Evolutionary conservation across 2,113 vertebrate species (phyloP).

Genomic region (Gasterosteus aculeatus): DNA sequence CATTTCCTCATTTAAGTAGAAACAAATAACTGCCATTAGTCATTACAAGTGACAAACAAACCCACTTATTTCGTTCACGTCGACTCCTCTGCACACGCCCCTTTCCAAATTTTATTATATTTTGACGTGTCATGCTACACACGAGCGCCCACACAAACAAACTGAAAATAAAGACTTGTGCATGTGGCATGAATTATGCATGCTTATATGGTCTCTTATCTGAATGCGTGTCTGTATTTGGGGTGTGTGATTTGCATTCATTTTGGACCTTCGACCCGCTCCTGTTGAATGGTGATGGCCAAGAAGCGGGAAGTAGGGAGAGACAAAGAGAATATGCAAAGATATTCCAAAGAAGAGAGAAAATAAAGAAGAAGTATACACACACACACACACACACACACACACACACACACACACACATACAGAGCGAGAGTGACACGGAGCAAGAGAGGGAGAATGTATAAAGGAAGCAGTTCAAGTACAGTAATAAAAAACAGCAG

Average conservation of each 20-base stretch:
- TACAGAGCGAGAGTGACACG: neutral
- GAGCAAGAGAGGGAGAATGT: neutral
- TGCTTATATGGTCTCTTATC: constrained; percentile 52
- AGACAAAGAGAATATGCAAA: neutral
- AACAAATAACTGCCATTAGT: constrained; percentile 61
- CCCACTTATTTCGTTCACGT: neutral
- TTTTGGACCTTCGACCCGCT: constrained; percentile 43
- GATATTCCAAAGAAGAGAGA: neutral
- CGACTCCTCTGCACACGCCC: neutral
- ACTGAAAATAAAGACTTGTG: constrained; percentile 28
- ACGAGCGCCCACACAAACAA: constrained; percentile 2
- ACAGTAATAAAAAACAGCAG: constrained; percentile 18
- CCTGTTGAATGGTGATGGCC: constrained; percentile 46
- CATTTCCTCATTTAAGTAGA: constrained; percentile 55
- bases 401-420: too few relatives aligned
- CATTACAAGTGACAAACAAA: constrained; percentile 30
- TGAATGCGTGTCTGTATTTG: constrained; percentile 60
- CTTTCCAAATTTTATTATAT: constrained; percentile 13
- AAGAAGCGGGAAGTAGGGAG: constrained; percentile 19
- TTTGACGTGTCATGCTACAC: constrained; percentile 35
- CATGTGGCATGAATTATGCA: constrained; percentile 66
- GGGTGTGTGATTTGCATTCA: constrained; percentile 51
- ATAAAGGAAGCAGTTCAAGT: constrained; percentile 18
- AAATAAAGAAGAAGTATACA: neutral
- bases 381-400: too few relatives aligned